Percentiles rank a stretch among this genome's conserved stretches.
Conservation (phyloP, 92 coral and sea anemone genomes). For the Isaurus tuberculatus region DNA sequence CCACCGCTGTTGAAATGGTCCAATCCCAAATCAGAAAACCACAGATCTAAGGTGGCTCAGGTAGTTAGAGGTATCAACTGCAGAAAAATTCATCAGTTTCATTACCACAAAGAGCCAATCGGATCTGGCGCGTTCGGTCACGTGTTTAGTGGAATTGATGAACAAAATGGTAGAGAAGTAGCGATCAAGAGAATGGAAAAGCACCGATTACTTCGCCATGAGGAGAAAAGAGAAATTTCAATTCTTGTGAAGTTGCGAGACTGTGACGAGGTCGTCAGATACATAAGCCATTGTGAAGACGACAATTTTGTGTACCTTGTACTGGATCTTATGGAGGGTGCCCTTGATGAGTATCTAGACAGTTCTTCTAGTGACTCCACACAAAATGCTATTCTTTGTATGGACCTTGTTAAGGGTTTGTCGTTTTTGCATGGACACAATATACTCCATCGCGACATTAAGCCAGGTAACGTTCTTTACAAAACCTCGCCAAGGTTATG, state of each 20-base stretch:
- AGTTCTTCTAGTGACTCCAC: neutral
- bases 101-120: slow-evolving; percentile 38
- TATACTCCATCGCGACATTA: slow-evolving; percentile 45
- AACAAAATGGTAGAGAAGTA: slow-evolving; percentile 45
- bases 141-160: slow-evolving; percentile 48
- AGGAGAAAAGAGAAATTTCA: slow-evolving; percentile 38
- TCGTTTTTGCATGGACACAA: slow-evolving; percentile 39
- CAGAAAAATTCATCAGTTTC: slow-evolving; percentile 26
- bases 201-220: slow-evolving; percentile 36
- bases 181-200: slow-evolving; percentile 55
- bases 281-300: slow-evolving; percentile 31
- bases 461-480: slow-evolving; percentile 49
- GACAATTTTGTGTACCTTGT: slow-evolving; percentile 35
- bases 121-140: slow-evolving; percentile 47
- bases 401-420: slow-evolving; percentile 44
- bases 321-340: slow-evolving; percentile 49
- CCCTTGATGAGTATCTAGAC: slow-evolving; percentile 23
- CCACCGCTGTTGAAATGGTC: slow-evolving; percentile 39
- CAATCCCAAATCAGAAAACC: slow-evolving; percentile 38
- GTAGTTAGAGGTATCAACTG: slow-evolving; percentile 28
- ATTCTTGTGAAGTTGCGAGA: slow-evolving; percentile 28
- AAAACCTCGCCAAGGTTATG: slow-evolving; percentile 26
- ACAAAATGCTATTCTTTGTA: slow-evolving; percentile 8
- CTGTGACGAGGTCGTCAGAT: slow-evolving; percentile 43
- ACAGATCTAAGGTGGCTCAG: slow-evolving; percentile 34